Conservation (phyloP, 2,113 vertebrate species). For the Colius striatus region DNA sequence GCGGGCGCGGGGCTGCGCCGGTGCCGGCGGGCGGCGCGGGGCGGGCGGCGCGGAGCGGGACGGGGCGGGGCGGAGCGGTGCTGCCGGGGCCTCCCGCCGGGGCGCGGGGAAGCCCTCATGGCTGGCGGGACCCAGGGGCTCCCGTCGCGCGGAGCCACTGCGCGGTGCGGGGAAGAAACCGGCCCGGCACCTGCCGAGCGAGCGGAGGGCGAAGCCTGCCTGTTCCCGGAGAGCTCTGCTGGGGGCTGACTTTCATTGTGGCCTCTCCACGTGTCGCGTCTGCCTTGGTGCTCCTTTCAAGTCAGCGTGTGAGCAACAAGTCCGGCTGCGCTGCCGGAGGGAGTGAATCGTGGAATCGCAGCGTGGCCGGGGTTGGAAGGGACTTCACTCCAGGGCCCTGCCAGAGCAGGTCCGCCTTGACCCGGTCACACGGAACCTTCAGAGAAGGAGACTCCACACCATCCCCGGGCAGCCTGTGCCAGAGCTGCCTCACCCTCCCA, state of each 20-base stretch:
- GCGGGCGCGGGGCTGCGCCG: not conserved
- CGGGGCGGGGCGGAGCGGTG: too few species aligned
- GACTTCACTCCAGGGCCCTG: too few species aligned
- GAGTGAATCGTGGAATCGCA: not conserved
- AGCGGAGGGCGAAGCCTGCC: too few species aligned
- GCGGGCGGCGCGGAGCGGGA: not conserved
- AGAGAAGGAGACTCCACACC: too few species aligned
- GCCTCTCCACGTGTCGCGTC: not conserved
- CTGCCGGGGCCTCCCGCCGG: not conserved
- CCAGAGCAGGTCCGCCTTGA: too few species aligned
- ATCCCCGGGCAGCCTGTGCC: too few species aligned
- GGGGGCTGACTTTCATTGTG: rapidly evolving
- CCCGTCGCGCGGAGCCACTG: rapidly evolving
- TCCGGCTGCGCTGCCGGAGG: not conserved
- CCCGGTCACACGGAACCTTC: too few species aligned
- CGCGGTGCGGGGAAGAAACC: rapidly evolving
- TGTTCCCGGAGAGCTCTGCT: rapidly evolving
- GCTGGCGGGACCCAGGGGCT: not conserved
- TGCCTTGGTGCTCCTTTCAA: rapidly evolving
- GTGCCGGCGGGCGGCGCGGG: constrained; percentile 79
- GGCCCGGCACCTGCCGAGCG: not conserved
- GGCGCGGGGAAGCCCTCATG: not conserved
- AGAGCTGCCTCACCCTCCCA: too few species aligned
- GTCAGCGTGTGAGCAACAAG: not conserved
- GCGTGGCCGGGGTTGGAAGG: too few species aligned